Percentiles rank a stretch among this genome's conserved stretches.
phyloP scores from a whole-genome alignment of 2,113 vertebrate genomes.

The Dipodomys ordii region DNA sequence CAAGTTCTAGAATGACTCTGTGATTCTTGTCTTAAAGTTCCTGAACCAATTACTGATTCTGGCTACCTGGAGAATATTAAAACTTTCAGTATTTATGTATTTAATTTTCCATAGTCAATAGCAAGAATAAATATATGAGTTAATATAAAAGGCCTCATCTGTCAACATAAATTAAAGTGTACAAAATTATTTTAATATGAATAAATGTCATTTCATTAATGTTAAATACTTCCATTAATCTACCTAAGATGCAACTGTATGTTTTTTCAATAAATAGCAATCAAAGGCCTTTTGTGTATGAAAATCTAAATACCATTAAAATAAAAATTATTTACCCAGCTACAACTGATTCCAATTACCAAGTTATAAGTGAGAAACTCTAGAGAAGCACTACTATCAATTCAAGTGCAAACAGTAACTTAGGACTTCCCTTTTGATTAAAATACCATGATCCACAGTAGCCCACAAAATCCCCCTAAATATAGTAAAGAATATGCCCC shows the following conservation, averaged over 20 bases:
- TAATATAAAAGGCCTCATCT: constrained; percentile 25
- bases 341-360: not conserved
- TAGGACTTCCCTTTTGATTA: constrained; percentile 46
- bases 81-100: constrained; percentile 1
- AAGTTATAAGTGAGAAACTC: constrained; percentile 17
- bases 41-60: too few species aligned
- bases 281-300: constrained; percentile 31
- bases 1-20: not conserved
- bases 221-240: constrained; percentile 22
- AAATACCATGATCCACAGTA: constrained; percentile 25
- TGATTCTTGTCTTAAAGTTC: not conserved
- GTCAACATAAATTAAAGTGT: constrained; percentile 48
- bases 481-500: not conserved
- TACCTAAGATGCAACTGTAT: not conserved
- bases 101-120: constrained; percentile 16
- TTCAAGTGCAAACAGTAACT: not conserved
- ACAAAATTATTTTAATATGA: constrained; percentile 38
- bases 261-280: constrained; percentile 44
- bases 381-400: constrained; percentile 46
- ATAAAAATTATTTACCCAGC: constrained; percentile 24
- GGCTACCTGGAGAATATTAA: not conserved
- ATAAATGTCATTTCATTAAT: constrained; percentile 34
- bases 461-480: constrained; percentile 14
- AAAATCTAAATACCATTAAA: constrained; percentile 51
- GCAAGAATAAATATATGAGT: constrained; percentile 48